Base-by-base conservation (phyloP, 2,888 invertebrate genomes). In the Micoletzkya japonica region DNA sequence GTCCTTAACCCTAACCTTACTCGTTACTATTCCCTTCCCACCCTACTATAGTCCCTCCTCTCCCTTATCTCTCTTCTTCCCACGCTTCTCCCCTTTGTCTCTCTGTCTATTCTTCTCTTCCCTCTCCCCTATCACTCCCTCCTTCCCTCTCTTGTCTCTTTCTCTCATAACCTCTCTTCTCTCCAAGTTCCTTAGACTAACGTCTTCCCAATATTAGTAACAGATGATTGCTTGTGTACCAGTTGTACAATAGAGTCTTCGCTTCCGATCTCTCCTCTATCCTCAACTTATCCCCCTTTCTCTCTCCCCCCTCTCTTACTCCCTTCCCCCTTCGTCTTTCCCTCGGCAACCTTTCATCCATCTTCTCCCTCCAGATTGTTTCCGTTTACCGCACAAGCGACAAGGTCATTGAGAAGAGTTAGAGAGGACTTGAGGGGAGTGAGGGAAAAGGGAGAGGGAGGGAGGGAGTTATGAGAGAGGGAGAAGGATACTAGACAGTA, bases 291-390 rank as follows among this genome's bases (percentile, higher is more conserved):
- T 28, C n/a, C 57, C n/a, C 57, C n/a, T 20, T 30, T 20, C 54
- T 54, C 54, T 54, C 28, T 54, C 30, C 28, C 30, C 54, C 54
- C 17, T 34, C 4, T 36, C 30, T 28, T 30, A 56, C 56, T 56
- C 56, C 56, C 56, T 56, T 56, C 32, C 56, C 28, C 32, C 52
- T 17, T 56, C 28, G 32, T 44, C 10, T 14, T 10, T 14, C 44
- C 10, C 20, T 44, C 44, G 44, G 44, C 44, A 44, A 14, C 44
- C 44, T 44, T 44, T 44, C 44, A 44, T 44, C 44, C 20, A n/a
- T 44, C 44, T 14, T 20, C 24, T 58, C 10, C n/a, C 58, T 58
- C 61, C 44, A 61, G 61, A 61, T 61, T 61, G 61, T 61, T 61
- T 61, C 61, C 61, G 61, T 61, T n/a, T n/a, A n/a, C n/a, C n/a